Evolutionary conservation across 2,113 vertebrate species (phyloP), one percentile per base, ranked within the genome.

Genomic region (Dinomys branickii): DNA sequence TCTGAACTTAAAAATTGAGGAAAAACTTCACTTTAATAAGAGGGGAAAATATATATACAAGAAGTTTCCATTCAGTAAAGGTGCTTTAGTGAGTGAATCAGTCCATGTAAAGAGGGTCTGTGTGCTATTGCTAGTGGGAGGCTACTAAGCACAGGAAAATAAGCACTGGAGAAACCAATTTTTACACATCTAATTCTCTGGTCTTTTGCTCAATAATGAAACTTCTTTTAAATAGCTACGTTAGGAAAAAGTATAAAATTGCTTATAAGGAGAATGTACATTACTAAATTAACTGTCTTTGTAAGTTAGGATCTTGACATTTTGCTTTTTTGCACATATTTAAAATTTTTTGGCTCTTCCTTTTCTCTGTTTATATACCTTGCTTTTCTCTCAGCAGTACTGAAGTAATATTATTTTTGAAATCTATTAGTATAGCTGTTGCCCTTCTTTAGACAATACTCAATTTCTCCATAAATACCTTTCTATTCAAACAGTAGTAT

Each of bases 261-360:
- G 12, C 14, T 44, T 65, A 41, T 12, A 84, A 44, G 41, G 24
- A 65, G 33, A 91, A 52, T 35, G 71, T 78, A 52, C 91, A 30
- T 65, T 61, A 35, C 26, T 50, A 90, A 89, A 89, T 77, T 56
- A 71, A 5, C 67, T 81, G 22, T 85, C 17, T 94, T 69, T 22
- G 8, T 90, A 63, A 95, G 67, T 94, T 59, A 90, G 22, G 69
- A 56, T 80, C 71, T 92, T 94, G 38, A 50, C 17, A 65, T 94
- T 96, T 56, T 84, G 17, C 30, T 91, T 65, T 83, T 7, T 24
- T 94, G 54, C 41, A 91, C 78, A 16, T 85, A 4, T 73, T 84
- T 95, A 88, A 80, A 22, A 84, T 26, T 26, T 26, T 28, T 63
- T 73, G 52, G 30, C 56, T 91, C 78, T 30, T 78, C 44, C 6